phyloP scores from a whole-genome alignment of 2,888 invertebrate species.

The Pantelozetes paolii region DNA sequence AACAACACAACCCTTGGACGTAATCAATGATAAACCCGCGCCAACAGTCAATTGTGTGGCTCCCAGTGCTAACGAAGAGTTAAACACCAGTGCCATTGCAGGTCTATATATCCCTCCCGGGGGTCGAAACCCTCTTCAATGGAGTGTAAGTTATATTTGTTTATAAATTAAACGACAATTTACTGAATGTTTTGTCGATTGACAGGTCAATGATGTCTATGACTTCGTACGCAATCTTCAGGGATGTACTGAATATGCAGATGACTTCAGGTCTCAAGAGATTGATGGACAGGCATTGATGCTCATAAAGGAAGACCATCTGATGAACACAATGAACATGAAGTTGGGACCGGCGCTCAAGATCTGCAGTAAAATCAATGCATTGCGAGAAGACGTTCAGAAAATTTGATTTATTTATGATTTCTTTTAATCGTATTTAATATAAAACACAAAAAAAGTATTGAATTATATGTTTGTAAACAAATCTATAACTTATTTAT shows the following conservation, averaged over 20 bases:
- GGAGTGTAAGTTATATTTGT: conserved; percentile 55
- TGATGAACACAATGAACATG: conserved; percentile 90
- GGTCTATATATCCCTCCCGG: conserved; percentile 37
- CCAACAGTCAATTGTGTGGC: conserved; percentile 7
- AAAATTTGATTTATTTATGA: background rate
- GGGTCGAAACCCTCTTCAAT: conserved; percentile 60
- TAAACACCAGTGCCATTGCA: conserved; percentile 8
- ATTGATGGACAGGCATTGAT: conserved; percentile 92
- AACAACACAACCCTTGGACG: too few relatives aligned
- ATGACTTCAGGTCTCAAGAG: conserved; percentile 89
- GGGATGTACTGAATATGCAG: conserved; percentile 86
- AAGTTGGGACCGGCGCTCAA: conserved; percentile 92
- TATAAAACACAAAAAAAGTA: too few relatives aligned
- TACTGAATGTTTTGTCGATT: conserved; percentile 40
- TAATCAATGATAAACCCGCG: too few relatives aligned
- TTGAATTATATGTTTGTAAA: too few relatives aligned
- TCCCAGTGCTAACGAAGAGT: background rate
- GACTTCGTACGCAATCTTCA: conserved; percentile 81
- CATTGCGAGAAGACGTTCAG: conserved; percentile 41
- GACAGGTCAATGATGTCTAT: conserved; percentile 75
- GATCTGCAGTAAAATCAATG: conserved; percentile 78
- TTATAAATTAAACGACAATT: background rate
- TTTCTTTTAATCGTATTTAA: too few relatives aligned
- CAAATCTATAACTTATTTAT: too few relatives aligned
- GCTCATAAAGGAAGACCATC: conserved; percentile 84